Evolutionary conservation across 2,888 invertebrate species (phyloP).

Genomic region (Lobophora halterata): DNA sequence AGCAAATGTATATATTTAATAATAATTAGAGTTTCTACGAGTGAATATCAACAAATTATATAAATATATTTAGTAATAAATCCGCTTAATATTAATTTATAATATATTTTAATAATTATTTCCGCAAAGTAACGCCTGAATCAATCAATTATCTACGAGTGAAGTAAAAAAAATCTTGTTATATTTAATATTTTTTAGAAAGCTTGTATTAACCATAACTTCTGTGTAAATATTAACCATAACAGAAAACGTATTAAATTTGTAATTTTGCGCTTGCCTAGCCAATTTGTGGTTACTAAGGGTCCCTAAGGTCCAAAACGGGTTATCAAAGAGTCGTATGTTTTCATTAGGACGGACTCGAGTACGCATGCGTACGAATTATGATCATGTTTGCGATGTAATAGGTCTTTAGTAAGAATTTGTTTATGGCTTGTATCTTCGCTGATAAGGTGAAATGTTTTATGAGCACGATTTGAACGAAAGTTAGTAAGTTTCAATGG

Average conservation of each 20-base stretch:
- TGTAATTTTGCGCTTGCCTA: slow-evolving; percentile 52
- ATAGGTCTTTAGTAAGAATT: slow-evolving; percentile 24
- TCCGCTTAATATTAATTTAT: too few relatives aligned
- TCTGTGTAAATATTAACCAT: slow-evolving; percentile 7
- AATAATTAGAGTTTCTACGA: too few relatives aligned
- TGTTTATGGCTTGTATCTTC: slow-evolving; percentile 13
- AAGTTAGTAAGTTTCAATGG: too few relatives aligned
- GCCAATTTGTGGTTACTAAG: slow-evolving; percentile 58
- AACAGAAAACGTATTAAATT: slow-evolving; percentile 34
- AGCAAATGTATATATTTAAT: too few relatives aligned
- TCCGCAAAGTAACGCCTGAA: too few relatives aligned
- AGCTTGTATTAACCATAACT: not conserved
- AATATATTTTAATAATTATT: too few relatives aligned
- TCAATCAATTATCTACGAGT: not conserved
- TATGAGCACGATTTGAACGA: too few relatives aligned
- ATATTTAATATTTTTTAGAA: not conserved
- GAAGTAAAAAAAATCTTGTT: not conserved
- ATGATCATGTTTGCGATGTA: slow-evolving; percentile 26
- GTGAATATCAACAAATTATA: too few relatives aligned
- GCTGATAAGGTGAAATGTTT: too few relatives aligned
- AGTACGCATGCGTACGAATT: slow-evolving; percentile 39
- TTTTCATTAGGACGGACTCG: slow-evolving; percentile 63
- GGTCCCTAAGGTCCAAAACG: slow-evolving; percentile 62
- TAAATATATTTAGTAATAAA: too few relatives aligned
- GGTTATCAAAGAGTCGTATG: slow-evolving; percentile 75